These are phyloP conservation scores for Urosaurus nigricauda DNA, from an alignment of 2,797 vertebrate species.

Conservation along the genomic window DNA sequence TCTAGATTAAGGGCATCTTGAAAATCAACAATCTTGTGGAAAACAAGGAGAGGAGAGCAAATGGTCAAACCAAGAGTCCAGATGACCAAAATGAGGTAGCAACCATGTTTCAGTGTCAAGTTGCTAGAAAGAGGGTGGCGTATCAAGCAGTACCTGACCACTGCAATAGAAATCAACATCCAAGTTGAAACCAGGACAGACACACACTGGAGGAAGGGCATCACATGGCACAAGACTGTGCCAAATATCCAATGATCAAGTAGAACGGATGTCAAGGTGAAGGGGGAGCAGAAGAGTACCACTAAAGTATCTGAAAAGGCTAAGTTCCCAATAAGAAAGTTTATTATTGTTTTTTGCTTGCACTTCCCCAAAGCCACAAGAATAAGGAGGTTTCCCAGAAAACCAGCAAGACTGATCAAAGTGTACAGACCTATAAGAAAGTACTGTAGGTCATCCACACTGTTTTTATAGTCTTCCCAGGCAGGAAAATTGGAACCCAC, in stretches of 20 bases:
- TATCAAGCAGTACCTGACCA: conserved; percentile 86
- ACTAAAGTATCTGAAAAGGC: conserved; percentile 87
- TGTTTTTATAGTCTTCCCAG: conserved; percentile 85
- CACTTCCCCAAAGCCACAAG: conserved; percentile 79
- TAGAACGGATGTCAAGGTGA: conserved; percentile 82
- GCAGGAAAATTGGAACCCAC: conserved; percentile 76
- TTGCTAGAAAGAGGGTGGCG: conserved; percentile 83
- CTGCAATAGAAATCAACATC: conserved; percentile 85
- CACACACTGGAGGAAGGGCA: conserved; percentile 85
- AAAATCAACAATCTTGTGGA: conserved; percentile 83
- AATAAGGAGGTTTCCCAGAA: conserved; percentile 84
- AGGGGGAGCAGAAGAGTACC: conserved; percentile 85
- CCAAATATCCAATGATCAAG: conserved; percentile 87
- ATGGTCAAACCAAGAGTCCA: conserved; percentile 82
- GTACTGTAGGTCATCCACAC: conserved; percentile 84
- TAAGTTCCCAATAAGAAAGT: conserved; percentile 84
- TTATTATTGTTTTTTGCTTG: conserved; percentile 84
- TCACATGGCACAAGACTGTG: conserved; percentile 82
- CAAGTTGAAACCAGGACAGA: conserved; percentile 85
- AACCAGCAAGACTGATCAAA: conserved; percentile 83
- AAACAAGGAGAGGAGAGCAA: conserved; percentile 85
- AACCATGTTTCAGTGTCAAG: conserved; percentile 82
- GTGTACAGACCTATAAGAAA: conserved; percentile 86
- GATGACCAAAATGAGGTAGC: conserved; percentile 77
- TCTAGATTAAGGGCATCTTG: conserved; percentile 79